phyloP scores from a whole-genome alignment of 2,888 invertebrate species.

The Allygus modestus region DNA sequence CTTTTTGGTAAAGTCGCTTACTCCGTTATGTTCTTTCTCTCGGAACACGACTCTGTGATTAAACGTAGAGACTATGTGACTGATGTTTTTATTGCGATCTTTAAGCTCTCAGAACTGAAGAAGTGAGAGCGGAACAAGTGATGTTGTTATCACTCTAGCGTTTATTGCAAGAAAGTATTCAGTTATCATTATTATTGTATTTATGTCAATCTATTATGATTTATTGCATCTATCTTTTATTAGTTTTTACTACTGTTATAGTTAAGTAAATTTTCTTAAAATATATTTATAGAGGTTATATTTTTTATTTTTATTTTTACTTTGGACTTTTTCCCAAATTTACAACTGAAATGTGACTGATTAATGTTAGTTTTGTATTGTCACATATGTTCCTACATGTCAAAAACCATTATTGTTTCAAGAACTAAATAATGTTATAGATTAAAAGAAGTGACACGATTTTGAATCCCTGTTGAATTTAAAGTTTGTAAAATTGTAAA shows the following conservation, averaged over 20 bases:
- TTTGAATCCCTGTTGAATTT: slow-evolving; percentile 20
- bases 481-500: slow-evolving; percentile 34
- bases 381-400: slow-evolving; percentile 57
- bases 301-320: not conserved
- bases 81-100: slow-evolving; percentile 42
- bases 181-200: slow-evolving; percentile 22
- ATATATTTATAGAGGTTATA: slow-evolving; percentile 4
- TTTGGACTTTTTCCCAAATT: slow-evolving; percentile 5
- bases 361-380: slow-evolving; percentile 55
- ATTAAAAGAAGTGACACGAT: not conserved
- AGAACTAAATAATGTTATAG: not conserved
- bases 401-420: slow-evolving; percentile 49
- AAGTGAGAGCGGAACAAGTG: not conserved
- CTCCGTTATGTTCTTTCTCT: slow-evolving; percentile 43
- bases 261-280: not conserved
- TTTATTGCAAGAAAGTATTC: slow-evolving; percentile 26
- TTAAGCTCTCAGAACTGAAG: slow-evolving; percentile 15
- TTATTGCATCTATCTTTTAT: not conserved
- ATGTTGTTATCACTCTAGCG: slow-evolving; percentile 35
- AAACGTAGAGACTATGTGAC: slow-evolving; percentile 48
- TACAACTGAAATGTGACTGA: slow-evolving; percentile 34
- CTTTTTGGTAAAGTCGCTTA: slow-evolving; percentile 56
- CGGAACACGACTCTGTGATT: slow-evolving; percentile 45
- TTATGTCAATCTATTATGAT: slow-evolving; percentile 11
- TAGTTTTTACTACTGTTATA: slow-evolving; percentile 25